These are phyloP conservation scores for Podiceps cristatus DNA, from an alignment of 2,113 vertebrate species.

Conservation along the genomic window DNA sequence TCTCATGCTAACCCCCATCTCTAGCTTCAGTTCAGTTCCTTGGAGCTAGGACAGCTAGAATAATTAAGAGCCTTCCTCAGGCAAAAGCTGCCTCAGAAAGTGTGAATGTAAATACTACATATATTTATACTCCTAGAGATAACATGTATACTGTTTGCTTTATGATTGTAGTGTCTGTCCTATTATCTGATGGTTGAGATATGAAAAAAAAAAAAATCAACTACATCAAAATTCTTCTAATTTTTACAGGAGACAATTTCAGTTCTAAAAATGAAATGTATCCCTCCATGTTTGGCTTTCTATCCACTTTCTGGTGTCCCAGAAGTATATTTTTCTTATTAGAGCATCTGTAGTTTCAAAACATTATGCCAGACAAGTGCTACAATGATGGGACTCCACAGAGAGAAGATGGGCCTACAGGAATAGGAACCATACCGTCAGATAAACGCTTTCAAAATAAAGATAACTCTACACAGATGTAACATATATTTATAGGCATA, in stretches of 20 bases:
- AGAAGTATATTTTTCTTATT: background rate
- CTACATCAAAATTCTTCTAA: background rate
- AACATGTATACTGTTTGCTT: background rate
- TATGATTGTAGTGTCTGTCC: background rate
- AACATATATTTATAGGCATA: background rate
- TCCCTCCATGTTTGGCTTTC: background rate
- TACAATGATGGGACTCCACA: background rate
- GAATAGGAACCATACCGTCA: background rate
- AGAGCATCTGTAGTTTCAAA: background rate
- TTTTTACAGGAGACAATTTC: background rate
- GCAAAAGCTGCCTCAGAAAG: background rate
- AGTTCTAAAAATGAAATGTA: background rate
- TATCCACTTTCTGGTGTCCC: background rate
- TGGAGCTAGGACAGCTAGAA: background rate
- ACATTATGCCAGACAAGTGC: background rate
- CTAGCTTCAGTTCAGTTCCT: background rate
- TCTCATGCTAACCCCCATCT: background rate
- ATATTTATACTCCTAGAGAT: background rate
- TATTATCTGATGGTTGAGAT: background rate
- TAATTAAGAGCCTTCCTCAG: background rate
- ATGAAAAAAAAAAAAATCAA: background rate
- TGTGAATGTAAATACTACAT: background rate
- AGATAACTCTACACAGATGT: background rate
- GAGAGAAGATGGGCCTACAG: background rate
- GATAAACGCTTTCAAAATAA: background rate